Evolutionary conservation across 2,888 invertebrate genomes (phyloP).

Genomic region (Lagria hirta): DNA sequence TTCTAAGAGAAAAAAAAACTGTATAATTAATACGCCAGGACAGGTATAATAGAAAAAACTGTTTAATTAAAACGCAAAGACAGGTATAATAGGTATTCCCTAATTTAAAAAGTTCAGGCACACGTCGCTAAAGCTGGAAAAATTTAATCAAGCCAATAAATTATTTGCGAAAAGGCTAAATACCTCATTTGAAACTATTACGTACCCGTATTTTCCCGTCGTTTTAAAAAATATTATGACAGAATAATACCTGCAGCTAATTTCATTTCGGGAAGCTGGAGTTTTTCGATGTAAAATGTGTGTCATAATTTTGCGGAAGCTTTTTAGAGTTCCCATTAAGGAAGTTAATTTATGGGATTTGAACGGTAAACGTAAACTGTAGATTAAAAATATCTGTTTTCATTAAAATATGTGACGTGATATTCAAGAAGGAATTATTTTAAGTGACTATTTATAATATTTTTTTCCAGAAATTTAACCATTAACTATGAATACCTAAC

Average conservation of each 20-base stretch:
- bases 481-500: too few species aligned
- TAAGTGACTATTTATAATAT: slow-evolving; percentile 7
- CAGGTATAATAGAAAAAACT: too few species aligned
- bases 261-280: slow-evolving; percentile 38
- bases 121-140: too few species aligned
- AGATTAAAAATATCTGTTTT: slow-evolving; percentile 30
- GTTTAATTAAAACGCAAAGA: too few species aligned
- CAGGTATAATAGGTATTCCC: too few species aligned
- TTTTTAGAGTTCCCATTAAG: slow-evolving; percentile 29
- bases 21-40: too few species aligned
- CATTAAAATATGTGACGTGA: slow-evolving; percentile 26
- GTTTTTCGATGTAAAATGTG: slow-evolving; percentile 32
- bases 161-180: slow-evolving; percentile 25
- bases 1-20: too few species aligned
- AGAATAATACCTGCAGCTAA: slow-evolving; percentile 38
- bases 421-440: slow-evolving; percentile 10
- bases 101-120: too few species aligned
- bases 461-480: too few species aligned
- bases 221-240: slow-evolving; percentile 42
- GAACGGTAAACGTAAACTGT: slow-evolving; percentile 32
- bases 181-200: slow-evolving; percentile 33
- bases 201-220: slow-evolving; percentile 27
- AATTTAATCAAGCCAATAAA: slow-evolving; percentile 24
- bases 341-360: slow-evolving; percentile 31
- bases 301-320: slow-evolving; percentile 30